A percentile compares a stretch with the other conserved stretches of the same genome.
Conservation (phyloP, 1,140 invertebrate genomes). For the Cydia amplana region DNA sequence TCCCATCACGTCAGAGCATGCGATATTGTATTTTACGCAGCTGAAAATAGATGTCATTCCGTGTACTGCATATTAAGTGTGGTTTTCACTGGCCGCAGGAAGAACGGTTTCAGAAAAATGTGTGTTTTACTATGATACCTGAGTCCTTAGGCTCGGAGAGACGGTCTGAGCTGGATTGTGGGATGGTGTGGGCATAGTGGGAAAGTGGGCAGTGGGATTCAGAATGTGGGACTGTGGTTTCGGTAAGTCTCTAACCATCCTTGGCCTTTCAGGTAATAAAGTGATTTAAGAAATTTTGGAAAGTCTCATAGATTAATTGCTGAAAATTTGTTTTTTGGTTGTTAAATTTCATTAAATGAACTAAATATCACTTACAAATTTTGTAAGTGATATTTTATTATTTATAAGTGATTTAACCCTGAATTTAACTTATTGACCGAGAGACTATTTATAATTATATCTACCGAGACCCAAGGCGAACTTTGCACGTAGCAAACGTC, state of each 20-base stretch:
- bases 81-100: not conserved
- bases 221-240: constrained; percentile 20
- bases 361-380: too few species aligned
- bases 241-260: not conserved
- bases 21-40: constrained; percentile 13
- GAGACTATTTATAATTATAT: not conserved
- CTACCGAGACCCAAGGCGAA: not conserved
- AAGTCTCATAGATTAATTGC: not conserved
- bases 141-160: constrained; percentile 14
- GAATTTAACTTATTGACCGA: not conserved
- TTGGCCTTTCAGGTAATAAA: not conserved
- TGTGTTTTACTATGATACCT: constrained; percentile 25
- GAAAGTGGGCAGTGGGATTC: constrained; percentile 18
- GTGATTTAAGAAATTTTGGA: not conserved
- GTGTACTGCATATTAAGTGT: constrained; percentile 17
- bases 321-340: not conserved
- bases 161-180: constrained; percentile 9
- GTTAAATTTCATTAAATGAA: too few species aligned
- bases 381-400: not conserved
- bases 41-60: constrained; percentile 18
- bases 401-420: not conserved
- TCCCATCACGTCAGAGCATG: not conserved
- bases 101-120: constrained; percentile 19
- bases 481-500: too few species aligned
- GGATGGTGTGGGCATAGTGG: constrained; percentile 24